A percentile compares a stretch with the other conserved stretches of the same genome.
Conservation (phyloP, 2,797 vertebrate species). For the Gallinago nigripennis region DNA sequence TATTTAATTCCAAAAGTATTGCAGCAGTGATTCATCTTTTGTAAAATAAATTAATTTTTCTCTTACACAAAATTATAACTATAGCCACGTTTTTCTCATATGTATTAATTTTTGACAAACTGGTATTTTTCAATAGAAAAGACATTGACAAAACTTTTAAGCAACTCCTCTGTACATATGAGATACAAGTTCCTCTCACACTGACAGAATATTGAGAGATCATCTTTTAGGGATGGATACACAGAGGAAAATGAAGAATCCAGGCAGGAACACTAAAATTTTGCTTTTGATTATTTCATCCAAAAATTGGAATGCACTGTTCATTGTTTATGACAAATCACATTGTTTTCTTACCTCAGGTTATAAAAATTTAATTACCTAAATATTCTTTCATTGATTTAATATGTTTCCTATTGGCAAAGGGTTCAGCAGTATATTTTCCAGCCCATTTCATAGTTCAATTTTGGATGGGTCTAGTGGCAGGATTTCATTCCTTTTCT, state of each 20-base stretch:
- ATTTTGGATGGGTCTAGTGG: background rate
- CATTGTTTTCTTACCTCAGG: background rate
- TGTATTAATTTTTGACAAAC: background rate
- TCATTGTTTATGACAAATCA: slow-evolving; percentile 22
- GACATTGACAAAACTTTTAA: background rate
- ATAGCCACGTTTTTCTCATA: too few relatives aligned
- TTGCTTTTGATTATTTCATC: background rate
- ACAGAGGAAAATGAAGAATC: background rate
- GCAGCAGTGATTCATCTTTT: background rate
- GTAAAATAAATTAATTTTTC: background rate
- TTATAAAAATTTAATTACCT: slow-evolving; percentile 26
- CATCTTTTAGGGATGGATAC: background rate
- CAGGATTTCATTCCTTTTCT: slow-evolving; percentile 16
- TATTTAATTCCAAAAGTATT: background rate
- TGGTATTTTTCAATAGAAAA: background rate
- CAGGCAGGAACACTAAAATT: background rate
- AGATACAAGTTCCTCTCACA: background rate
- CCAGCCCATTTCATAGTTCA: background rate
- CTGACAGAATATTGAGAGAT: background rate
- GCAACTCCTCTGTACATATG: background rate
- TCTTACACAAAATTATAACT: background rate
- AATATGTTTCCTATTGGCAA: background rate
- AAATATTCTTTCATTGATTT: slow-evolving; percentile 18
- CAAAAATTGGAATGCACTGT: background rate
- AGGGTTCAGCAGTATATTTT: background rate